Conservation (phyloP, 1,140 invertebrate genomes). For the Cydia strobilella region DNA sequence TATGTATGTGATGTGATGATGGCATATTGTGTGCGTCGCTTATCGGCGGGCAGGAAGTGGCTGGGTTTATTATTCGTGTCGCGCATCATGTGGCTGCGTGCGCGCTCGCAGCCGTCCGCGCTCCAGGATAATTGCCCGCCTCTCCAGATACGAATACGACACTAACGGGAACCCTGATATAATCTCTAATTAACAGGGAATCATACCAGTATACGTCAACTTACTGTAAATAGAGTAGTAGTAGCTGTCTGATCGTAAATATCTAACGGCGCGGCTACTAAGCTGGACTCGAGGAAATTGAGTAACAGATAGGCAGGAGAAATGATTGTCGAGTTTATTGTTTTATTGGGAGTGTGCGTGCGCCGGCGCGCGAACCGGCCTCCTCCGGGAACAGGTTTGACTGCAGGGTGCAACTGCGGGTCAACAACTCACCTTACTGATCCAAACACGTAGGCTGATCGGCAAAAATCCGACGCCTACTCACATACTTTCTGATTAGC, state of each 20-base stretch:
- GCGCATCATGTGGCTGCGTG: conserved; percentile 71
- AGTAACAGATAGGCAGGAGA: conserved; percentile 24
- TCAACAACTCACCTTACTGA: conserved; percentile 64
- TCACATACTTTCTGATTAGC: conserved; percentile 56
- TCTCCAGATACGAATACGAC: conserved; percentile 52
- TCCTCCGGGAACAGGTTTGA: conserved; percentile 57
- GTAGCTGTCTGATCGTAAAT: conserved; percentile 1
- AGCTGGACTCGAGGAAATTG: conserved; percentile 4
- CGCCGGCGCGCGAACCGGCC: conserved; percentile 34
- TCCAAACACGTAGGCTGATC: conserved; percentile 60
- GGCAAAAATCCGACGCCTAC: conserved; percentile 55
- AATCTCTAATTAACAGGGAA: conserved; percentile 61
- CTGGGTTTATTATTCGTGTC: conserved; percentile 78
- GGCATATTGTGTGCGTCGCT: conserved; percentile 67
- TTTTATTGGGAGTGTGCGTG: conserved; percentile 40
- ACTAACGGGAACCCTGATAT: conserved; percentile 63
- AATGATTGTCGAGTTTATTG: conserved; percentile 36
- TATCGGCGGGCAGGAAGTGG: conserved; percentile 77
- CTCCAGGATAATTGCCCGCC: conserved; percentile 62
- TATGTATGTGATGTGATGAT: conserved; percentile 45
- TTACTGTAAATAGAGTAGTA: conserved; percentile 27
- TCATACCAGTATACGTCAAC: conserved; percentile 47
- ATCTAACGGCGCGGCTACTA: neutral
- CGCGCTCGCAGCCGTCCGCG: conserved; percentile 58
- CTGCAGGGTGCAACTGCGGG: conserved; percentile 58